Evolutionary conservation across 2,797 vertebrate genomes (phyloP), one percentile per base, ranked within the genome.

Genomic region (Ispidina picta): DNA sequence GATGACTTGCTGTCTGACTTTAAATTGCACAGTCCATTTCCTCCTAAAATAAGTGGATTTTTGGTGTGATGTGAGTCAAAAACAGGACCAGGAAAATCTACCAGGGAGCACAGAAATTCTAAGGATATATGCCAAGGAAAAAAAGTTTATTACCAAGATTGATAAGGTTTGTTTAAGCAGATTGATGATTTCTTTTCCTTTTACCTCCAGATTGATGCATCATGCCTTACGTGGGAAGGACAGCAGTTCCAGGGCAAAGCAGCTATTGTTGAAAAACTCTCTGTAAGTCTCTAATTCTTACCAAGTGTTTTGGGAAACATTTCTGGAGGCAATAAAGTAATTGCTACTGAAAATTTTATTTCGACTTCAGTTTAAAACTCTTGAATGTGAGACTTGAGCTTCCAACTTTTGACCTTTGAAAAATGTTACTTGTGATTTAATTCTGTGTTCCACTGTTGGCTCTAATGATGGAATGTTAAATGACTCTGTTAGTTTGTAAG

Each of bases 191-290:
- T n/a, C 79, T 66, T n/a, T 29, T 43, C 65, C n/a, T 25, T 88
- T 83, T 43, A 28, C 73, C 77, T 94, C 94, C 97, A 99, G 99
- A 99, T 98, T 77, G 99, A 99, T 86, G 97, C 98, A 12, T 99
- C 99, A 98, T 99, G 99, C 98, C 99, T 99, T 98, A 99, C 99
- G 18, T 99, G 99, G 99, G 99, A 99, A 98, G 99, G 99, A 97
- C 98, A 99, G 95, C 99, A 99, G 96, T 99, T 98, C 98, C 99
- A 99, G 96, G 99, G 99, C 92, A 99, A 99, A 98, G 98, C 97
- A 96, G 98, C 98, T 84, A 99, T 99, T 95, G 98, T 99, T 95
- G 98, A 99, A 94, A 99, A 99, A 98, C 98, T 99, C 91, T 97
- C 98, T 97, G 99, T 99, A 98, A 99, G 99, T 98, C 79, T 93